Conservation (phyloP, 2,888 invertebrate genomes). For the Yponomeuta plumbellus region DNA sequence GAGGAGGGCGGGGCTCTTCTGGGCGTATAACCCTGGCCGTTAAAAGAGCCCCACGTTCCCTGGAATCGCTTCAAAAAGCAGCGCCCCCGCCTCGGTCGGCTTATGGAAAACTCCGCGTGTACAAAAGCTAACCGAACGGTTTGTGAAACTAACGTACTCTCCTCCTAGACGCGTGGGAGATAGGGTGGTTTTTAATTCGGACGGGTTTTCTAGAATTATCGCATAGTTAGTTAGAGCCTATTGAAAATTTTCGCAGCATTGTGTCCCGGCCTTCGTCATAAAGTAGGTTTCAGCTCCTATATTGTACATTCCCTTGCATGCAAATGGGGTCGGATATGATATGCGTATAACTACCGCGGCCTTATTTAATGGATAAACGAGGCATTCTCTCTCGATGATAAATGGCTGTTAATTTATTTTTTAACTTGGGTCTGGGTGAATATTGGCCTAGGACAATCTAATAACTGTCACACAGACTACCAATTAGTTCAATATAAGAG, state of each 20-base stretch:
- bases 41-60: conserved; percentile 29
- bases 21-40: conserved; percentile 35
- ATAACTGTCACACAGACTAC: too few species aligned
- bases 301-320: conserved; percentile 20
- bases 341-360: not conserved
- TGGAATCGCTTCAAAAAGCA: conserved; percentile 21
- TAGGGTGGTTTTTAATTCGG: conserved; percentile 22
- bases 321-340: conserved; percentile 18
- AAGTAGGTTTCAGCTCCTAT: not conserved
- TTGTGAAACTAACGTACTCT: conserved; percentile 25
- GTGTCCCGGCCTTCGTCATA: conserved; percentile 12
- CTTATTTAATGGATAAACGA: not conserved
- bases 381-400: conserved; percentile 7
- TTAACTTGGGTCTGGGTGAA: too few species aligned
- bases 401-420: not conserved
- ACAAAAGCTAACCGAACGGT: conserved; percentile 30
- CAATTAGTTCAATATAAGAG: too few species aligned
- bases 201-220: conserved; percentile 23
- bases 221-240: conserved; percentile 22
- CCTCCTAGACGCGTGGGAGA: not conserved
- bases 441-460: too few species aligned
- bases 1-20: conserved; percentile 57
- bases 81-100: conserved; percentile 32
- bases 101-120: conserved; percentile 49
- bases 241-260: conserved; percentile 25